Base-by-base conservation (phyloP, 1,140 invertebrate species). In the Lepidostoma basale region DNA sequence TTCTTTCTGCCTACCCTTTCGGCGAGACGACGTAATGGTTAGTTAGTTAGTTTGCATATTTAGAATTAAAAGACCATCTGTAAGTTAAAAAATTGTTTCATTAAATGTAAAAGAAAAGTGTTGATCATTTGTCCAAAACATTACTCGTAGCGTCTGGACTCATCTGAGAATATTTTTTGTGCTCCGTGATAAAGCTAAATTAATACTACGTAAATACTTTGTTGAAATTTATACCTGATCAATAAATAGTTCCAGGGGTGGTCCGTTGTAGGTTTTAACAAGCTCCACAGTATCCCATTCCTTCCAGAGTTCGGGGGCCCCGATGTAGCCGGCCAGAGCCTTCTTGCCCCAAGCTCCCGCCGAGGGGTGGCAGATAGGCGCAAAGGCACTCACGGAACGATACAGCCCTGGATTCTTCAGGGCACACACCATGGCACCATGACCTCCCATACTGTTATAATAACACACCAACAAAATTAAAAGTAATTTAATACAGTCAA, bases 401-500 rank as follows among this genome's bases (percentile, higher is more conserved):
- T 95, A 99, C 65, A 92, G 82, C 3, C 91, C 91, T 20, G 96
- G 97, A 81, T 97, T 98, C 78, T 95, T 95, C 18, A 99, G 80
- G 14, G 92, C 91, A 79, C 92, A 94, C 28, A 97, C 91, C 20
- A 99, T 79, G 23, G 98, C 97, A 23, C 98, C 98, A 84, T 98
- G 96, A 59, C 97, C 97, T 58, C 97, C 97, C 96, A 98, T 98
- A 76, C 95, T 96, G 75, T n/a, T n/a, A n/a, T n/a, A n/a, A n/a
- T n/a, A n/a, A n/a, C n/a, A n/a, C n/a, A n/a, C n/a, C n/a, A n/a
- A n/a, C n/a, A n/a, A n/a, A n/a, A n/a, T n/a, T n/a, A n/a, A n/a
- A n/a, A n/a, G n/a, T n/a, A n/a, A n/a, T n/a, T n/a, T n/a, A n/a
- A n/a, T n/a, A n/a, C n/a, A n/a, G n/a, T n/a, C n/a, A n/a, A n/a